A percentile compares a stretch with the other conserved stretches of the same genome.
Evolutionary conservation across 1,140 invertebrate genomes (phyloP).

Genomic region (Schlechtendalia chinensis): DNA sequence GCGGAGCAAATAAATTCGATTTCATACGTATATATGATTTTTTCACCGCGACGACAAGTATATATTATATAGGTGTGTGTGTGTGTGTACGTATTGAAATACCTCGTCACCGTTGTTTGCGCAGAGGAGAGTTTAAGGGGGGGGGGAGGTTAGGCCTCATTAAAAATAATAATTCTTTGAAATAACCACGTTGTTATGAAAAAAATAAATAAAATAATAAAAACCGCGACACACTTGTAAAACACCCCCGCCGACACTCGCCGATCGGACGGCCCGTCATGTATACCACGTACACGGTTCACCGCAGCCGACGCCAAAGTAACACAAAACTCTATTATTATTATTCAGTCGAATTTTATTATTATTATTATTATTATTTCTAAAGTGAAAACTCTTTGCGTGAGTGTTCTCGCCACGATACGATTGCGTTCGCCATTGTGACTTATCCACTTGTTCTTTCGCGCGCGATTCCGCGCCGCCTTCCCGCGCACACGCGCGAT

Average conservation of each 20-base stretch:
- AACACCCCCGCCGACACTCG: slow-evolving; percentile 39
- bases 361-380: slow-evolving; percentile 38
- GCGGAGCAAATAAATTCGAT: background rate
- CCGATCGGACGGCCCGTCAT: slow-evolving; percentile 21
- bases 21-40: too few relatives aligned
- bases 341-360: slow-evolving; percentile 36
- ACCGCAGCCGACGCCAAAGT: background rate
- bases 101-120: background rate
- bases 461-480: background rate
- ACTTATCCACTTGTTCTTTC: slow-evolving; percentile 36
- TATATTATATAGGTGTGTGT: background rate
- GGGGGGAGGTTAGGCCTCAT: slow-evolving; percentile 20
- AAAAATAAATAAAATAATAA: slow-evolving; percentile 18
- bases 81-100: background rate
- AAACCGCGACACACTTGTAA: slow-evolving; percentile 43
- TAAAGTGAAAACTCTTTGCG: slow-evolving; percentile 47
- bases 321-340: slow-evolving; percentile 35
- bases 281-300: slow-evolving; percentile 4
- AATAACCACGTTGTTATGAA: slow-evolving; percentile 16
- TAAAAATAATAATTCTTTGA: slow-evolving; percentile 49
- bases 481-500: background rate
- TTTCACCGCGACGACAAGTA: background rate
- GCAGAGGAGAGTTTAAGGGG: too few relatives aligned
- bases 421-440: slow-evolving; percentile 36
- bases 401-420: slow-evolving; percentile 15